These are phyloP conservation scores for Pampus argenteus DNA, from an alignment of 2,797 vertebrate genomes.

Conservation along the genomic window DNA sequence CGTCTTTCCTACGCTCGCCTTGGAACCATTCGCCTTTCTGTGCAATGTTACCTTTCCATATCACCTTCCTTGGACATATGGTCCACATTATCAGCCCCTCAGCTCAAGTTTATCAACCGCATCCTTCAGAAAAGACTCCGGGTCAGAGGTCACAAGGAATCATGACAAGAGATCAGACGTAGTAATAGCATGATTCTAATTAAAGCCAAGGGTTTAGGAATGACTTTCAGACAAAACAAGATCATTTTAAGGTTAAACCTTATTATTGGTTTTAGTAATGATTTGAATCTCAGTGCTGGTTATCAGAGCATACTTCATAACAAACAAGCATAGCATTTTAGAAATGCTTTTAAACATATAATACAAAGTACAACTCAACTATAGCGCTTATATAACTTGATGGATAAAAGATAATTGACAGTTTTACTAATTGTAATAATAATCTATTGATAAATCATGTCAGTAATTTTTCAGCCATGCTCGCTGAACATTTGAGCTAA, in stretches of 20 bases:
- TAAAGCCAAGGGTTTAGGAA: constrained; percentile 10
- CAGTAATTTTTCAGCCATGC: not conserved
- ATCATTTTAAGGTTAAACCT: constrained; percentile 10
- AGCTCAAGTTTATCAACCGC: constrained; percentile 8
- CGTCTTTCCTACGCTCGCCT: not conserved
- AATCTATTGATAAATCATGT: not conserved
- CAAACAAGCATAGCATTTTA: not conserved
- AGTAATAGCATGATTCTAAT: constrained; percentile 10
- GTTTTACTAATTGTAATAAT: not conserved
- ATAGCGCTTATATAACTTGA: not conserved
- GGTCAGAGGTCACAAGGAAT: constrained; percentile 33
- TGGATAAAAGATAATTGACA: not conserved
- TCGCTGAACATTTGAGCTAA: not conserved
- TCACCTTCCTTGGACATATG: not conserved
- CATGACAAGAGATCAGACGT: constrained; percentile 5
- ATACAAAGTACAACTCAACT: not conserved
- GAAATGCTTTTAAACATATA: not conserved
- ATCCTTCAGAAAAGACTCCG: not conserved
- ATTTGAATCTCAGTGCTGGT: not conserved
- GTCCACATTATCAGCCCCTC: constrained; percentile 7
- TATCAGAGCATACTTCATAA: not conserved
- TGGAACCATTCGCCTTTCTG: constrained; percentile 1
- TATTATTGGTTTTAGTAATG: not conserved
- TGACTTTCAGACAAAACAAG: constrained; percentile 23
- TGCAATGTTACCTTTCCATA: constrained; percentile 3